Percentiles rank a stretch among this genome's conserved stretches.
These are phyloP conservation scores for Telmatochromis sp. DNA, from an alignment of 2,113 vertebrate species.

Conservation along the genomic window DNA sequence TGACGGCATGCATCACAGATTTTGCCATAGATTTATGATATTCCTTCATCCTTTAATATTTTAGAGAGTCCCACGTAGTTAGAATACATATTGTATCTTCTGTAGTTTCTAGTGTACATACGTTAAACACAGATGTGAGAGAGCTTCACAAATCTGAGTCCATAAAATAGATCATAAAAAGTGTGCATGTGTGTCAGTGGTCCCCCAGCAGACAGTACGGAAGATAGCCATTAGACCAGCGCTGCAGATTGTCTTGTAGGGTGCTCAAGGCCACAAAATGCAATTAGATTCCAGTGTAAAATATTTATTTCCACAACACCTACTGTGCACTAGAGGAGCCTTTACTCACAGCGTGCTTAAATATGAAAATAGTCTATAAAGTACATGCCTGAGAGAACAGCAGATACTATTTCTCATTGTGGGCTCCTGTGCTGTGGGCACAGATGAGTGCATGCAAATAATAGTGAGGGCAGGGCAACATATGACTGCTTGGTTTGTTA, in stretches of 20 bases:
- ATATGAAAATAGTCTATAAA: constrained; percentile 54
- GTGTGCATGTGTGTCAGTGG: neutral
- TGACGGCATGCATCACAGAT: neutral
- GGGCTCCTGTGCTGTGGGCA: neutral
- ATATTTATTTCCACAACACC: constrained; percentile 70
- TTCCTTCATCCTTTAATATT: neutral
- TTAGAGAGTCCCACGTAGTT: neutral
- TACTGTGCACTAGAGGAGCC: constrained; percentile 46
- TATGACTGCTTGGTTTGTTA: neutral
- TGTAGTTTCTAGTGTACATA: neutral
- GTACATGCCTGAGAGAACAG: constrained; percentile 44
- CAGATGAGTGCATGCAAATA: neutral
- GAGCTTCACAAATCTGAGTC: neutral
- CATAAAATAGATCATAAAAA: neutral
- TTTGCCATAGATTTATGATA: neutral
- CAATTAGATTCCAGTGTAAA: constrained; percentile 66
- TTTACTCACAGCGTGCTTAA: constrained; percentile 46
- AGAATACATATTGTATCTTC: neutral
- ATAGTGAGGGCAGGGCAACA: neutral
- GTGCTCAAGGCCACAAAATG: constrained; percentile 66
- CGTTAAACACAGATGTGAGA: neutral
- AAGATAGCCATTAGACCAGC: constrained; percentile 51
- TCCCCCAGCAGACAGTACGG: neutral
- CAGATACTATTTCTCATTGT: constrained; percentile 33
- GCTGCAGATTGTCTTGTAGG: constrained; percentile 60